A percentile compares a stretch with the other conserved stretches of the same genome.
Conservation (phyloP, 2,797 vertebrate species). For the Zalophus californianus region DNA sequence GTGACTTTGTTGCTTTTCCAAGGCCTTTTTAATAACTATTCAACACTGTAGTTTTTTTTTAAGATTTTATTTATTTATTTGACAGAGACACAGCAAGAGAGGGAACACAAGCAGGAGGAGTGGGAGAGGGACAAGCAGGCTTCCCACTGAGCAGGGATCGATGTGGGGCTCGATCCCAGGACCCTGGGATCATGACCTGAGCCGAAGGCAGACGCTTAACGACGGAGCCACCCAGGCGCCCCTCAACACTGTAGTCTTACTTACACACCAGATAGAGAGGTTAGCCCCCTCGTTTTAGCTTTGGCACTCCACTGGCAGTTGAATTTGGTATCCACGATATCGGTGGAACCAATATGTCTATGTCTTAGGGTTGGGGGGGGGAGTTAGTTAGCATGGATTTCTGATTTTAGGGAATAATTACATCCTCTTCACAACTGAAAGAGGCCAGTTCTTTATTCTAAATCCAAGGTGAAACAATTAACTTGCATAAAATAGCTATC, state of each 20-base stretch:
- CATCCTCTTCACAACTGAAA: conserved; percentile 44
- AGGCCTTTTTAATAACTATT: background rate
- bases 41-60: background rate
- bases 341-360: background rate
- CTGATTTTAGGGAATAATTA: conserved; percentile 16
- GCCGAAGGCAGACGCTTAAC: no score
- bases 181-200: no score
- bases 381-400: background rate
- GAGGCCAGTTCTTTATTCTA: conserved; percentile 44
- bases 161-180: no score
- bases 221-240: no score
- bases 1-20: conserved; percentile 51
- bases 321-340: background rate
- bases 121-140: no score
- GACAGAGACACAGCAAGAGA: no score
- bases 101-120: no score
- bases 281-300: background rate
- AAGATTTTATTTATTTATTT: no score
- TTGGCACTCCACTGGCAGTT: background rate
- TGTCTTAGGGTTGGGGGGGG: background rate
- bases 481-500: background rate
- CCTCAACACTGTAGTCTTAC: background rate
- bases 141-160: no score
- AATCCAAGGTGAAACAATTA: conserved; percentile 48
- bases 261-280: background rate